Evolutionary conservation across 1,140 invertebrate species (phyloP), one percentile per base, ranked within the genome.

Genomic region (Rhopalosiphum padi): DNA sequence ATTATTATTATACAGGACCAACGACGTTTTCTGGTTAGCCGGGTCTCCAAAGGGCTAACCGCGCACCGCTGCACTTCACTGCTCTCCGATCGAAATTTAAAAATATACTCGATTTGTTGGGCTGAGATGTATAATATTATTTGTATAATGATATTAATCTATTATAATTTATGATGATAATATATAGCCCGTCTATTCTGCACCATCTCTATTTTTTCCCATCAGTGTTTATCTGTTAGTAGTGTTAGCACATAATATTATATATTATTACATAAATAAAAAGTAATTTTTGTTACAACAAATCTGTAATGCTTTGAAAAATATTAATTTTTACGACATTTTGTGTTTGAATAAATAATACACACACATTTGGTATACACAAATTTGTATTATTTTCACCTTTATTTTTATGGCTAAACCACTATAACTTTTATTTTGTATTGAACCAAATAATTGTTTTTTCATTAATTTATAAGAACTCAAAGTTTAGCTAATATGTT

Each of bases 21-120:
- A 51, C 30, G 46, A 51, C 86, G 85, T 87, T 87, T 88, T 88
- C 43, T 88, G 86, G 46, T 43, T 51, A 51, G n/a, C 86, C 11
- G 21, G 11, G 87, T 89, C 87, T 89, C 87, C n/a, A 23, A 87
- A 89, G 87, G n/a, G 46, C 46, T 46, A 30, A 87, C 43, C 85
- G 25, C 30, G 30, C 41, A n/a, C 41, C 60, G 22, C 35, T 87
- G 86, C 30, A 48, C 23, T 86, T 18, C 82, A 60, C 60, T 68
- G 60, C 82, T 25, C 37, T 30, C 83, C 83, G 22, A 85, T 85
- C 37, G 83, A 43, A 85, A 85, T 85, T 85, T 25, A 85, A 85
- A 85, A 85, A 43, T 85, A 85, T 25, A 43, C 37, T 43, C 83
- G 41, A 85, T 85, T 41, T 30, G 22, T 41, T 43, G 77, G 82